Base-by-base conservation (phyloP, 2,888 invertebrate genomes). In the Dyspetes luteomarginatus region DNA sequence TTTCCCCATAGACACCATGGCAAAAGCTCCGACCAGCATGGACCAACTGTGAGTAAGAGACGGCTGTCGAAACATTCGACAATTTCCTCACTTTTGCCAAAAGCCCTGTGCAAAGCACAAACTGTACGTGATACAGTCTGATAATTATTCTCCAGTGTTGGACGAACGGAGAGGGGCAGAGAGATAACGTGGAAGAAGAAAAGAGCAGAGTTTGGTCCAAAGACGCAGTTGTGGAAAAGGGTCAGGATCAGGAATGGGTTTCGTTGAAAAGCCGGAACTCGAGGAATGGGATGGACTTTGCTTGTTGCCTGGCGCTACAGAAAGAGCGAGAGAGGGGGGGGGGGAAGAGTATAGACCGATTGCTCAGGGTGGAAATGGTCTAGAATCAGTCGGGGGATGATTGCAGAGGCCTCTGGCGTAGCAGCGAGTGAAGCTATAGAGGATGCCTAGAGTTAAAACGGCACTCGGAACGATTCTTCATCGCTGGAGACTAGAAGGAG, bases 11-110 rank as follows among this genome's bases (percentile, higher is more conserved):
- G 22, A 48, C 5, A 30, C 26, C 30, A 62, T 19, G 28, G 43
- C 48, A 45, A 60, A 48, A 48, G 36, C 30, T 30, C 26, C 67
- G 19, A 41, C 0, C 56, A 17, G 36, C 36, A 58, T 30, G 19
- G 15, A 41, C 30, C 68, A 69, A 72, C 71, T 55, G 28, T 45
- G 50, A 26, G 45, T 67, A 67, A 75, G 60, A 75, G 28, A 50
- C 43, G 43, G 4, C 28, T 24, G 45, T 45, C 55, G 52, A 62
- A 48, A 50, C 65, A 45, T 30, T 80, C 65, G 67, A 60, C 28
- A 60, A 72, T 80, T 71, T 80, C 55, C 71, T 72, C 71, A 71
- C 65, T 65, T 71, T 67, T 71, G 22, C 52, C 60, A 60, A 55
- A n/a, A 36, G 45, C 45, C 22, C 56, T 12, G 3, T 60, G 48